Evolutionary conservation across 2,797 vertebrate species (phyloP), one percentile per base, ranked within the genome.

Genomic region (Hapalemur alaotrensis): DNA sequence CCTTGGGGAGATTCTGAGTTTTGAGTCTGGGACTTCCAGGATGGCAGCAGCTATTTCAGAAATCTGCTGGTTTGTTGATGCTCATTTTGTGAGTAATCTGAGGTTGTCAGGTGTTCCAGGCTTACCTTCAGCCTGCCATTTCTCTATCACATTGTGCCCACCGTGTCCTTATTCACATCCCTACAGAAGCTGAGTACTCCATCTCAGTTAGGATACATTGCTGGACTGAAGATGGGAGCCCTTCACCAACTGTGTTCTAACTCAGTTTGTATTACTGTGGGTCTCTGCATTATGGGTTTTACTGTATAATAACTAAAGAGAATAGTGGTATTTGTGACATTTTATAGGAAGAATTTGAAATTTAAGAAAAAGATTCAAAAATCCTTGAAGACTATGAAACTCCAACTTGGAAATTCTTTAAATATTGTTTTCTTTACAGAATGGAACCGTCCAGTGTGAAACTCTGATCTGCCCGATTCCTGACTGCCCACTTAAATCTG

Each of bases 391-490:
- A 72, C 25, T n/a, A 25, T 23, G 46, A 50, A 63, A 70, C 43
- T 86, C 5, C 23, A 82, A 75, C 22, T n/a, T 91, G 35, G 7
- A 79, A 87, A 79, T 90, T 95, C 57, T 86, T 91, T 83, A 57
- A 83, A 30, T 96, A 17, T 38, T 72, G 65, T 87, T 98, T 98
- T 97, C 93, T 97, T 97, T 93, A 94, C 98, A 99, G 99, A 99
- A 99, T 0, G 99, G 99, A 63, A 99, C 99, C 0, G 98, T 99
- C 97, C 99, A 99, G 81, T 99, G 99, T 0, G 99, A 99, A 98
- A 99, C 98, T 97, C 98, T 99, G 98, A 96, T 98, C 97, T 99
- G 99, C 97, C 98, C 99, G 18, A 94, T 98, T 75, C 98, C 99
- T 97, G 99, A 99, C 95, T 99, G 99, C 95, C 99, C 99, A 0